Conservation (phyloP, 2,113 vertebrate species). For the Himantopus leucocephalus region DNA sequence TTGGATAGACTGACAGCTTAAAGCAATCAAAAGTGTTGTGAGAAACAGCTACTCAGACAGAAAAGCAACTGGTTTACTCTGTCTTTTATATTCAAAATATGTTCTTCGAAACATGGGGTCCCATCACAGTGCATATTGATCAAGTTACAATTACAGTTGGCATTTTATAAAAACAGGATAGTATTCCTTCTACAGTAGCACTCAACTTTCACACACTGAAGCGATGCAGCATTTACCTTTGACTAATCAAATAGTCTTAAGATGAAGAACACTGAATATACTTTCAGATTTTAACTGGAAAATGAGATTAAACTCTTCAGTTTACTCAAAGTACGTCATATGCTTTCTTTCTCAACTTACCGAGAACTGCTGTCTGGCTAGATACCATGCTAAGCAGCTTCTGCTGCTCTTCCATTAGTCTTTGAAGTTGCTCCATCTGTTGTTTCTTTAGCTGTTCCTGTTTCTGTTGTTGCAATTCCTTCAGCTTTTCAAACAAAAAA, state of each 20-base stretch:
- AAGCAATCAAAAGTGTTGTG: neutral
- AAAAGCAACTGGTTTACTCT: neutral
- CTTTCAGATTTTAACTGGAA: neutral
- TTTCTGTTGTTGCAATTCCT: constrained; percentile 89
- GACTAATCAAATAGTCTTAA: neutral
- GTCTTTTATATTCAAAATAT: neutral
- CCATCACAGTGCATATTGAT: neutral
- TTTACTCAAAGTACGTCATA: neutral
- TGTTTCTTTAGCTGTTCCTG: constrained; percentile 89
- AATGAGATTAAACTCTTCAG: neutral
- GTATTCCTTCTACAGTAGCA: neutral
- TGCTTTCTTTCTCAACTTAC: constrained; percentile 28
- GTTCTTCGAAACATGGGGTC: neutral
- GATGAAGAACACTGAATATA: neutral
- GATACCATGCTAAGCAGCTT: constrained; percentile 78
- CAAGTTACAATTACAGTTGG: neutral
- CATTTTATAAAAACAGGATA: neutral
- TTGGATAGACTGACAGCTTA: neutral
- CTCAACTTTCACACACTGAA: neutral
- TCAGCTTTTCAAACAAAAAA: constrained; percentile 79
- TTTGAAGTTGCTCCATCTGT: constrained; percentile 86
- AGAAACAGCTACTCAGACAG: neutral
- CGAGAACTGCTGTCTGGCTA: constrained; percentile 58
- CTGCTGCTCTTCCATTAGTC: constrained; percentile 85
- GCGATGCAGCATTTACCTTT: neutral